These are phyloP conservation scores for Euphydryas editha DNA, from an alignment of 2,888 invertebrate genomes.

Conservation along the genomic window DNA sequence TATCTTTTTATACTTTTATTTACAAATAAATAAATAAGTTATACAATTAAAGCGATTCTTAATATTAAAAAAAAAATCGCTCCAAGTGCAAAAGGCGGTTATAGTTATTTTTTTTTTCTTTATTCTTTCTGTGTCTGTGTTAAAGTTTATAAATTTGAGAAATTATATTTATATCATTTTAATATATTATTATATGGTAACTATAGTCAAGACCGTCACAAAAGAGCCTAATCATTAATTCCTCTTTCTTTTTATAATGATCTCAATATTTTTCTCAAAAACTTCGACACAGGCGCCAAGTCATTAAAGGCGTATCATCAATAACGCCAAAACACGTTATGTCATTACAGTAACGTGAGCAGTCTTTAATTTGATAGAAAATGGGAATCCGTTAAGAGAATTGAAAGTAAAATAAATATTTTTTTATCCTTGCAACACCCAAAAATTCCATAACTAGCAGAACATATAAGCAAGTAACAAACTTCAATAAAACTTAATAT, in stretches of 20 bases:
- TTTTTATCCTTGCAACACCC: not conserved
- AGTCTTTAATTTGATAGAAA: slow-evolving; percentile 16
- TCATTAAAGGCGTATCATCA: slow-evolving; percentile 33
- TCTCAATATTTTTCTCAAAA: not conserved
- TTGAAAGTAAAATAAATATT: not conserved
- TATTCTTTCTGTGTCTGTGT: no score
- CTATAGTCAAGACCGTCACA: not conserved
- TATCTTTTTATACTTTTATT: no score
- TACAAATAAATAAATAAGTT: not conserved
- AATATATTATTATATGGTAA: no score
- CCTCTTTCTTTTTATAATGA: not conserved
- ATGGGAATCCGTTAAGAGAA: slow-evolving; percentile 13
- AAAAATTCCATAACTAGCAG: no score
- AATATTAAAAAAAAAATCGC: not conserved
- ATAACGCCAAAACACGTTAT: slow-evolving; percentile 27
- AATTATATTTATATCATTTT: no score
- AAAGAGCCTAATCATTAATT: not conserved
- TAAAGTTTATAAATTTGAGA: no score
- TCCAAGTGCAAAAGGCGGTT: no score
- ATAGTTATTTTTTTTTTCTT: no score
- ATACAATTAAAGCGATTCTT: not conserved
- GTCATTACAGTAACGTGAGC: slow-evolving; percentile 33
- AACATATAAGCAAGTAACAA: no score
- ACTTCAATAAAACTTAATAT: no score
- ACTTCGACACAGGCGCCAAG: slow-evolving; percentile 9